Percentiles rank a stretch among this genome's conserved stretches.
These are phyloP conservation scores for Gonatopus flavifemur DNA, from an alignment of 1,140 invertebrate species.

Conservation along the genomic window DNA sequence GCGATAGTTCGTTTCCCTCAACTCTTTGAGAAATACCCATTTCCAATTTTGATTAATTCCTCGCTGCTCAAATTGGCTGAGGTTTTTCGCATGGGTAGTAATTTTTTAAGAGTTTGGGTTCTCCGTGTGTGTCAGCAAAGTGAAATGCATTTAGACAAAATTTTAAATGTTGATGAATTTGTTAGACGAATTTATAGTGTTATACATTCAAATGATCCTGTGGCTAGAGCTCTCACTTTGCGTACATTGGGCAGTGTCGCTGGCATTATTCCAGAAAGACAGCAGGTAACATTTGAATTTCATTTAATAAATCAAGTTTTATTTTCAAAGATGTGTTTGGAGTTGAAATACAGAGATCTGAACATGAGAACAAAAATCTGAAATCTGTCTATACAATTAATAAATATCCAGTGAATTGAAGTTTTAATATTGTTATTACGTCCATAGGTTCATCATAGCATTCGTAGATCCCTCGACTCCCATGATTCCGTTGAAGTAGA, in stretches of 20 bases:
- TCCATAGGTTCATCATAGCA: conserved; percentile 83
- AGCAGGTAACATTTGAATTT: conserved; percentile 61
- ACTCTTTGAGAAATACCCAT: conserved; percentile 95
- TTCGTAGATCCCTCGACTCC: conserved; percentile 88
- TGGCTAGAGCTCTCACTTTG: conserved; percentile 87
- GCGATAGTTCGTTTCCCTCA: conserved; percentile 92
- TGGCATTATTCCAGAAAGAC: conserved; percentile 88
- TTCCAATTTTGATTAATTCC: conserved; percentile 96
- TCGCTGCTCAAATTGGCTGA: conserved; percentile 93
- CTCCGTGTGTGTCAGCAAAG: conserved; percentile 91
- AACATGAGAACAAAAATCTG: no score
- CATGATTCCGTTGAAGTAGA: conserved; percentile 94
- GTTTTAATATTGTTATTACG: no score
- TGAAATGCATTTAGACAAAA: conserved; percentile 95
- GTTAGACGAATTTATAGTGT: conserved; percentile 91
- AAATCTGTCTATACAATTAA: no score
- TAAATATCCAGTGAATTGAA: no score
- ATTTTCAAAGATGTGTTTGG: not conserved
- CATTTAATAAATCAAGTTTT: not conserved
- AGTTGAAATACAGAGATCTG: no score
- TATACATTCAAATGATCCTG: conserved; percentile 95
- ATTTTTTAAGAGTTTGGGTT: conserved; percentile 93
- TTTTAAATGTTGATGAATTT: conserved; percentile 95
- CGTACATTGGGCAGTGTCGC: conserved; percentile 89
- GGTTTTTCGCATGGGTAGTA: conserved; percentile 89